Evolutionary conservation across 2,113 vertebrate genomes (phyloP), one percentile per base, ranked within the genome.

Genomic region (Cephalopterus ornatus): DNA sequence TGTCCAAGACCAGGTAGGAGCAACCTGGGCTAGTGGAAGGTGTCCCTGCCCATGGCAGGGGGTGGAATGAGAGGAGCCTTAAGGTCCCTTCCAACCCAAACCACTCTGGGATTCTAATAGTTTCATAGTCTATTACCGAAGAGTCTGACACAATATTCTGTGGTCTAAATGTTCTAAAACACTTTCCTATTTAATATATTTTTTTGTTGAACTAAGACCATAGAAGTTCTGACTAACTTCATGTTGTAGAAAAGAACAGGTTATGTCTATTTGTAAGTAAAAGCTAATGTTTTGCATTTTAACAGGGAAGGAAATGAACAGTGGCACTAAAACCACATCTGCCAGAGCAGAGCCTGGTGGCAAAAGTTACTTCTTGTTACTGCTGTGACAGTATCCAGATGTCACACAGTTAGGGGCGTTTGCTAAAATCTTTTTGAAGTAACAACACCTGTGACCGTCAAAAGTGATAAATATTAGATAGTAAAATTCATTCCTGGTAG

Each of bases 351-450:
- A 96, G 89, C 56, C 75, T 58, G 22, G 81, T 95, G 83, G 95
- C 93, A 76, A 97, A 97, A 96, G 89, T 80, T 89, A 33, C 73
- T 87, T 89, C 82, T 97, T 89, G 72, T 96, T 96, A 88, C 92
- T 88, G 77, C 62, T 52, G 26, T 95, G 96, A 94, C 92, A 92
- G 82, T 37, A 91, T 70, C 94, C 92, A 97, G 85, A 95, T 97
- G 93, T 95, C 94, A 91, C 95, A 80, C 91, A 89, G 96, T 96
- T 92, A 97, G 92, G 92, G 93, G 94, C 61, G 41, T 93, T 95
- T 95, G 92, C 87, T 92, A 76, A 97, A 95, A 92, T 84, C 80
- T 91, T 93, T 95, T 12, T 89, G 89, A 95, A 82, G 62, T 35
- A 91, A 85, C 80, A 97, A 91, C 80, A 96, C 89, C 91, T 91